Evolutionary conservation across 1,140 invertebrate species (phyloP).

Genomic region (Sinonovacula constricta): DNA sequence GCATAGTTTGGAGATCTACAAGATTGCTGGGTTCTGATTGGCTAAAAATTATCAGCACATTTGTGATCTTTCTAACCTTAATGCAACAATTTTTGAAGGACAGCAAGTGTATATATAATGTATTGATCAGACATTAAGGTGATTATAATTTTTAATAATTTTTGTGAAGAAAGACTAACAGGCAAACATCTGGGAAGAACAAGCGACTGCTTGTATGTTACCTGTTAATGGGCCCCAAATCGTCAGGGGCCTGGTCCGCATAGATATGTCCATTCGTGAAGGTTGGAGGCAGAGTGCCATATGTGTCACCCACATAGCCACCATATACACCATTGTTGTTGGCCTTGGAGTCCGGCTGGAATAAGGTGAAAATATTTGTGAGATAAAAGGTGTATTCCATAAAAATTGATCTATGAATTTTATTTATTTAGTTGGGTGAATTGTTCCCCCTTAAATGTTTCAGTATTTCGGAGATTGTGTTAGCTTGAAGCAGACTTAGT

Average conservation of each 20-base stretch:
- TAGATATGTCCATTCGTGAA: constrained; percentile 38
- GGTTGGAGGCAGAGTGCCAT: constrained; percentile 44
- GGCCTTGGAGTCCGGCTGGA: neutral
- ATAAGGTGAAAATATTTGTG: no score
- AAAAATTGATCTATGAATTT: no score
- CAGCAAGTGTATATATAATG: neutral
- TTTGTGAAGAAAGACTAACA: neutral
- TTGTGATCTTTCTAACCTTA: neutral
- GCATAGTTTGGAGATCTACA: no score
- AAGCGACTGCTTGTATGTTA: neutral
- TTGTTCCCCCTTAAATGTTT: no score
- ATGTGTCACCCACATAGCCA: constrained; percentile 6
- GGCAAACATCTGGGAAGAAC: neutral
- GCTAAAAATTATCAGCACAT: neutral
- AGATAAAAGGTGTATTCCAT: no score
- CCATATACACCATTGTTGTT: neutral
- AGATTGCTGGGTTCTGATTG: no score
- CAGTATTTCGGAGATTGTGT: no score
- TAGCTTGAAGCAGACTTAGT: no score
- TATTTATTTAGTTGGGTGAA: no score
- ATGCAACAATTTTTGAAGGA: neutral
- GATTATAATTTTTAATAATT: neutral
- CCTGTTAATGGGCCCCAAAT: constrained; percentile 41
- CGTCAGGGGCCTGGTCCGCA: constrained; percentile 18
- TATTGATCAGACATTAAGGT: neutral